Evolutionary conservation across 2,888 invertebrate species (phyloP), one percentile per base, ranked within the genome.

Genomic region (Cerceris rybyensis): DNA sequence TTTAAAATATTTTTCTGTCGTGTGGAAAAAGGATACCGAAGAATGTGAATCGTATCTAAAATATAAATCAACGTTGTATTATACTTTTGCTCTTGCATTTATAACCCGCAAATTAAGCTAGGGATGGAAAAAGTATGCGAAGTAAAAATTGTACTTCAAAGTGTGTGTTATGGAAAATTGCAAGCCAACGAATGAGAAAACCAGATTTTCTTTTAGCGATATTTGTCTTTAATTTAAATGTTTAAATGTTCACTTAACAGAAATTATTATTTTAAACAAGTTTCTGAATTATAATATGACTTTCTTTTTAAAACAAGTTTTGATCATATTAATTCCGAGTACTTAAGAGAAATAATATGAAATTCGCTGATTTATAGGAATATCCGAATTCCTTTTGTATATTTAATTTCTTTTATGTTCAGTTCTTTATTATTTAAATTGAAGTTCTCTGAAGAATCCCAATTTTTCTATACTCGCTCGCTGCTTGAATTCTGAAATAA

Each of bases 41-140:
- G 55, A 17, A 55, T 6, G 41, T 4, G 13, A n/a, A 42, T 6
- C 42, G 7, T 59, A 41, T 42, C n/a, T 42, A 16, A 42, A 42
- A 59, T 42, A 59, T 59, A 59, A 59, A 59, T 59, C 59, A n/a
- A n/a, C 41, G 42, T 41, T 59, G 42, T 42, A 42, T 59, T 59
- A 59, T n/a, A 13, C 14, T 42, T 59, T n/a, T 42, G 59, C 41
- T 42, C 7, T 41, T 42, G 52, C 64, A 39, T 64, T 9, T 52
- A 13, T n/a, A 52, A 5, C 13, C 28, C n/a, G 39, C 13, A 41
- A 60, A 54, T 52, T 61, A 42, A 4, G 11, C 7, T 8, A 17
- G n/a, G 6, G 13, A 13, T 50, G 39, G n/a, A 59, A 52, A 49
- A 4, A 64, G 17, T 7, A 50, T 64, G 39, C 13, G 13, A 28